Evolutionary conservation across 2,888 invertebrate genomes (phyloP).

Genomic region (Smittia aterrima): DNA sequence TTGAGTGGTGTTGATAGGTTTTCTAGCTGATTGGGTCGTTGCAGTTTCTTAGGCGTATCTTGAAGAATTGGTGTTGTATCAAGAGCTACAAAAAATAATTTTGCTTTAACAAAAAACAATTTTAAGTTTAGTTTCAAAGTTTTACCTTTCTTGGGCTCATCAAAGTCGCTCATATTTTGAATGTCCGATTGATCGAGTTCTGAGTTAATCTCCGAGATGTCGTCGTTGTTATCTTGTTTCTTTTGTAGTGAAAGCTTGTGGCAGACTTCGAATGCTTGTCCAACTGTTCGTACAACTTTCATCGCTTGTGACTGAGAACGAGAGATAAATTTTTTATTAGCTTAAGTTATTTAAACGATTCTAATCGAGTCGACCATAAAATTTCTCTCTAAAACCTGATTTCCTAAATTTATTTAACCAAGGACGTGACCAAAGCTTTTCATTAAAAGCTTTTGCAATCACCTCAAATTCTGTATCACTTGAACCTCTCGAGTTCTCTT

Average conservation of each 20-base stretch:
- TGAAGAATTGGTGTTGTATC: slow-evolving; percentile 30
- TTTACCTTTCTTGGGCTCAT: slow-evolving; percentile 62
- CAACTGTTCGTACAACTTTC: slow-evolving; percentile 96
- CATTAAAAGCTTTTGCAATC: neutral
- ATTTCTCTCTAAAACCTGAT: slow-evolving; percentile 12
- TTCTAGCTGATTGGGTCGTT: slow-evolving; percentile 53
- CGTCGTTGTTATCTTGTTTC: slow-evolving; percentile 53
- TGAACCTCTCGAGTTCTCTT: slow-evolving; percentile 6
- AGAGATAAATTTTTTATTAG: slow-evolving; percentile 44
- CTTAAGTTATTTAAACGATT: slow-evolving; percentile 27
- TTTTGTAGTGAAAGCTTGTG: slow-evolving; percentile 82
- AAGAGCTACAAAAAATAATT: neutral
- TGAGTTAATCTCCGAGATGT: slow-evolving; percentile 52
- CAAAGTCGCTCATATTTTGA: slow-evolving; percentile 53
- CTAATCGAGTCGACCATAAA: neutral
- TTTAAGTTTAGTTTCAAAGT: neutral
- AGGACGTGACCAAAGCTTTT: neutral
- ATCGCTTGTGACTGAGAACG: slow-evolving; percentile 90
- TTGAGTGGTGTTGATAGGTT: slow-evolving; percentile 42
- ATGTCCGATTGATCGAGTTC: slow-evolving; percentile 53
- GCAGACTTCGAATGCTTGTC: slow-evolving; percentile 99
- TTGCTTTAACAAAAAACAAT: neutral
- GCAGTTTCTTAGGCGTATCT: slow-evolving; percentile 28
- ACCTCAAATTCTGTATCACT: slow-evolving; percentile 49
- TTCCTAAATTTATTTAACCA: neutral